Base-by-base conservation (phyloP, 1,140 invertebrate species). In the Metaphire vulgaris region DNA sequence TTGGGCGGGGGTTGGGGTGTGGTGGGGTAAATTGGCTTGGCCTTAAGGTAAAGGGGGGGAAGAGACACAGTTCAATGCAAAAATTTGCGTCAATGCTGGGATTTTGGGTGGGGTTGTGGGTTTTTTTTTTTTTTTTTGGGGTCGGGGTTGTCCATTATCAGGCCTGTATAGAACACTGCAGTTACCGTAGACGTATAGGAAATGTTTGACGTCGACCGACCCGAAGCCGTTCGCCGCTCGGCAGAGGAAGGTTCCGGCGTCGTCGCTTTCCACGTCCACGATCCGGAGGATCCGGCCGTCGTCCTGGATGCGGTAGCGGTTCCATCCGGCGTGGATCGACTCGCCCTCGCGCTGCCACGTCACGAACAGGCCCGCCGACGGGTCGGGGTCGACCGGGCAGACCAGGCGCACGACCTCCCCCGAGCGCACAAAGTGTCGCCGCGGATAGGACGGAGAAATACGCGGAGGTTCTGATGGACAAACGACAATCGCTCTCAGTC, bases 311-410 rank as follows among this genome's bases (percentile, higher is more conserved):
- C 81, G 80, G 72, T 81, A 82, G 21, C 82, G 76, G 28, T 65
- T 90, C 91, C 72, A 91, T 79, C 74, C 89, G 82, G 29, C 89
- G 88, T 83, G 89, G 87, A 83, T 83, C 65, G 78, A 75, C 71
- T 84, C 81, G 31, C 82, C 82, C 77, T 87, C 84, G 80, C 87
- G 83, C 70, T 78, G 80, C 85, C 85, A 87, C 74, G 83, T 69
- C 2, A 69, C 30, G n/a, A 69, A 26, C 2, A 26, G 67, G 6
- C 28, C 28, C 26, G 69, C 28, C 33, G 78, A 68, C 12, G 84
- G 83, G 31, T 82, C 79, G 0, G 82, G 82, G 68, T 80, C 79
- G 26, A 85, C 82, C 12, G 83, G 83, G 79, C 85, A 86, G 31
- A 74, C 70, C 0, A 86, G 79, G 67, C 81, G 81, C 30, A 83